Evolutionary conservation across 2,113 vertebrate genomes (phyloP).

Genomic region (Danionella cerebrum): DNA sequence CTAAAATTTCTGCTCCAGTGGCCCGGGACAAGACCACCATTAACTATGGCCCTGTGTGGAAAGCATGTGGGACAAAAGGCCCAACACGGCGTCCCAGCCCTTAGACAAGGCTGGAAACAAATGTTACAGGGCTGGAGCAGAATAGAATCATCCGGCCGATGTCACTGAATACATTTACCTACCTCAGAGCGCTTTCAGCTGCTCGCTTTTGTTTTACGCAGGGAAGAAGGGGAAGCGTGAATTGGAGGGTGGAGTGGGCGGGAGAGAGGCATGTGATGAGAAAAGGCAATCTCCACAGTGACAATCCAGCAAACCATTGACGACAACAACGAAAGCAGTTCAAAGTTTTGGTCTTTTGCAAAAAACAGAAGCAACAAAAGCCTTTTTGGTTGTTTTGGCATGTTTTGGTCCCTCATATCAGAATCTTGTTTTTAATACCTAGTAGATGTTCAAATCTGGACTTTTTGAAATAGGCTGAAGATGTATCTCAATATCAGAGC

Average conservation of each 20-base stretch:
- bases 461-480: too few species aligned
- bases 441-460: too few species aligned
- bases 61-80: slow-evolving; percentile 82
- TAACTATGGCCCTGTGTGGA: slow-evolving; percentile 85
- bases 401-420: slow-evolving; percentile 55
- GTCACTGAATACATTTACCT: slow-evolving; percentile 99
- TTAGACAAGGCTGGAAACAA: slow-evolving; percentile 98
- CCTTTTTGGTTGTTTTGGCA: slow-evolving; percentile 38
- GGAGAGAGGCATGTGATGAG: slow-evolving; percentile 39
- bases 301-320: slow-evolving; percentile 63
- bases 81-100: slow-evolving; percentile 83
- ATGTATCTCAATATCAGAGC: too few species aligned
- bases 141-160: slow-evolving; percentile 97
- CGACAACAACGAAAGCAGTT: neutral
- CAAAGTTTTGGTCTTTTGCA: slow-evolving; percentile 39
- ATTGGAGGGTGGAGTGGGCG: slow-evolving; percentile 67
- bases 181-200: slow-evolving; percentile 89
- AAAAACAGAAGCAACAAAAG: slow-evolving; percentile 25
- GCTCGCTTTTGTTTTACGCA: slow-evolving; percentile 62
- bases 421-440: slow-evolving; percentile 50
- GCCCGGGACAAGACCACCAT: slow-evolving; percentile 88
- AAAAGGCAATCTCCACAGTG: slow-evolving; percentile 77
- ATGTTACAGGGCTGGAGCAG: slow-evolving; percentile 82
- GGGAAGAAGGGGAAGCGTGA: slow-evolving; percentile 66
- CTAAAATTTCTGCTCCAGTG: slow-evolving; percentile 85